A percentile compares a stretch with the other conserved stretches of the same genome.
Evolutionary conservation across 1,140 invertebrate species (phyloP).

Genomic region (Lysiphlebus fabarum): DNA sequence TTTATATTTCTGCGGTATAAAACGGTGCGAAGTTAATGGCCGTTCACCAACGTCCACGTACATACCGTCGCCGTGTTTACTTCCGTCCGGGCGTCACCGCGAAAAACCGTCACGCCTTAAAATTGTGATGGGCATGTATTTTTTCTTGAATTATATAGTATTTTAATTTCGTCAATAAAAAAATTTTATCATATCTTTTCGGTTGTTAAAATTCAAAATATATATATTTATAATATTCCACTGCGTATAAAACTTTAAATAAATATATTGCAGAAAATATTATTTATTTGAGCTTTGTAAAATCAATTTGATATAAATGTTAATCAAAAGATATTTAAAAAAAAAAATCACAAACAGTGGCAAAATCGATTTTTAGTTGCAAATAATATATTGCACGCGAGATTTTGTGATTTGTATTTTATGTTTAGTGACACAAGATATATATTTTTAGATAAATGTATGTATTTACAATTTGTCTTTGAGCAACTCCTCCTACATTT

Average conservation of each 20-base stretch:
- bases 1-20: too few species aligned
- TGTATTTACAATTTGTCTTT: slow-evolving; percentile 9
- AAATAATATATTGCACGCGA: slow-evolving; percentile 22
- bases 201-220: too few species aligned
- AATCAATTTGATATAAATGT: too few species aligned
- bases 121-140: slow-evolving; percentile 9
- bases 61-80: slow-evolving; percentile 30
- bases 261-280: too few species aligned
- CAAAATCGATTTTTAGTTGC: slow-evolving; percentile 37
- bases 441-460: neutral
- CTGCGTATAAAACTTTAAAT: too few species aligned
- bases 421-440: neutral
- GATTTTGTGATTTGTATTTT: neutral
- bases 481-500: neutral
- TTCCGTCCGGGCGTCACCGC: slow-evolving; percentile 37
- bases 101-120: slow-evolving; percentile 23
- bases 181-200: too few species aligned
- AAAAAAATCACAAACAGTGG: neutral
- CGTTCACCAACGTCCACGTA: slow-evolving; percentile 29
- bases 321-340: too few species aligned
- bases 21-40: slow-evolving; percentile 37
- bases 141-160: neutral
- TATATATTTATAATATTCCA: too few species aligned
- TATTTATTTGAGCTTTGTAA: too few species aligned
- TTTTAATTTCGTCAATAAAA: too few species aligned